Evolutionary conservation across 2,888 invertebrate species (phyloP), one percentile per base, ranked within the genome.

Genomic region (Rotaria socialis): DNA sequence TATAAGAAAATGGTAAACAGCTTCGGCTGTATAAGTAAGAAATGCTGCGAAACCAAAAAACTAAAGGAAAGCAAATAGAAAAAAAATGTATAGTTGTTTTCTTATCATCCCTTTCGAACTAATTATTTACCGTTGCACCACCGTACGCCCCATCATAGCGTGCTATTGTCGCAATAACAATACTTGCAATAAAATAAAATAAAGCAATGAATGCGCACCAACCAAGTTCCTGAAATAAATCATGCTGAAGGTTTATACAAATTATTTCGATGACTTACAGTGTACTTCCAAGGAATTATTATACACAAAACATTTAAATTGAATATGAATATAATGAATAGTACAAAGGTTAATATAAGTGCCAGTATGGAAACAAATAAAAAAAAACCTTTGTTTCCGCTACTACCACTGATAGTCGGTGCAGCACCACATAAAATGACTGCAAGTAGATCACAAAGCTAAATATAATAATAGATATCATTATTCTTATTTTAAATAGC

Each of bases 111-210:
- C 22, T 5, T 19, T 55, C 5, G 2, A 55, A 55, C 0, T 55
- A 55, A 55, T 55, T 19, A 55, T 55, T 55, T 22, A 55, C 55
- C 55, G 67, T 8, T 14, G 67, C 67, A 11, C 19, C 67, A 3
- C 67, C 67, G 19, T 67, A 67, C 0, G 27, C 8, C 27, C 67
- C 67, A 67, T 19, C 19, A 6, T 5, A 3, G 2, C 10, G 27
- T 67, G 27, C 67, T 27, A 27, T 27, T 14, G 67, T 67, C 27
- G 67, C 67, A 10, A 67, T 10, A n/a, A 67, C 67, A 14, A 67
- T 67, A 27, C 67, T 67, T 67, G 27, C 67, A 67, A 67, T 67
- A 35, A 67, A 67, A 67, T 67, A 67, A 67, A 67, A 35, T 35
- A 67, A 67, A 11, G 67, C 35, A 35, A 67, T 67, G 8, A n/a